A percentile compares a stretch with the other conserved stretches of the same genome.
These are phyloP conservation scores for Hippocampus comes DNA, from an alignment of 2,113 vertebrate species.

Conservation along the genomic window DNA sequence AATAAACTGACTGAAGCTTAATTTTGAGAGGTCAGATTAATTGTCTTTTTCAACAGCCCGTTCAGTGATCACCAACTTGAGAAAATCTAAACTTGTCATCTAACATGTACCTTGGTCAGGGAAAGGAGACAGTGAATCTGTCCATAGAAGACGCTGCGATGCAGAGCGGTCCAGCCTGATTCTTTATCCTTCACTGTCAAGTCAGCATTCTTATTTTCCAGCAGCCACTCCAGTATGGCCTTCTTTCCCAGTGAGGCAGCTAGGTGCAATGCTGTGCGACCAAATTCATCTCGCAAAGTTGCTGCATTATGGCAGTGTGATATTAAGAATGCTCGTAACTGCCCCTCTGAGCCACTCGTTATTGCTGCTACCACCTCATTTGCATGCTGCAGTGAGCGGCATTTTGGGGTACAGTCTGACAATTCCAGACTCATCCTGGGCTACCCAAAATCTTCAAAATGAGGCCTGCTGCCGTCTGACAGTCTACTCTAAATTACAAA, in stretches of 20 bases:
- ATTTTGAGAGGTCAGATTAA: neutral
- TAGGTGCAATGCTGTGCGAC: constrained; percentile 87
- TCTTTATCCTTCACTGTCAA: constrained; percentile 86
- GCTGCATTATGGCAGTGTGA: constrained; percentile 87
- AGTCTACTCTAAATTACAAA: constrained; percentile 3
- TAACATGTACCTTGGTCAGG: constrained; percentile 79
- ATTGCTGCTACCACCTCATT: constrained; percentile 85
- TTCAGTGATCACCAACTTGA: neutral
- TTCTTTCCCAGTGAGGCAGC: constrained; percentile 88
- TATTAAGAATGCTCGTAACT: constrained; percentile 84
- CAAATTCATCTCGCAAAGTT: constrained; percentile 84
- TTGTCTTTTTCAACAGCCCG: neutral
- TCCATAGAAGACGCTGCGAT: constrained; percentile 93
- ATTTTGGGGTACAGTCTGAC: constrained; percentile 87
- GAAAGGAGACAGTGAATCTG: constrained; percentile 92
- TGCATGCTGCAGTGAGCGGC: constrained; percentile 87
- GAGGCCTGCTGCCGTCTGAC: constrained; percentile 9
- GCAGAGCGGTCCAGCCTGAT: constrained; percentile 93
- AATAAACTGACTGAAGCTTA: neutral
- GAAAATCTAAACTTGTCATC: neutral
- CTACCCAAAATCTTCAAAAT: constrained; percentile 11
- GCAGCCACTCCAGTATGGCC: constrained; percentile 86
- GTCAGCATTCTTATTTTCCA: constrained; percentile 84
- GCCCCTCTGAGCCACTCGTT: constrained; percentile 83
- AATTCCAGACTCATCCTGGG: constrained; percentile 81